phyloP scores from a whole-genome alignment of 2,113 vertebrate genomes.

The Clarias gariepinus region DNA sequence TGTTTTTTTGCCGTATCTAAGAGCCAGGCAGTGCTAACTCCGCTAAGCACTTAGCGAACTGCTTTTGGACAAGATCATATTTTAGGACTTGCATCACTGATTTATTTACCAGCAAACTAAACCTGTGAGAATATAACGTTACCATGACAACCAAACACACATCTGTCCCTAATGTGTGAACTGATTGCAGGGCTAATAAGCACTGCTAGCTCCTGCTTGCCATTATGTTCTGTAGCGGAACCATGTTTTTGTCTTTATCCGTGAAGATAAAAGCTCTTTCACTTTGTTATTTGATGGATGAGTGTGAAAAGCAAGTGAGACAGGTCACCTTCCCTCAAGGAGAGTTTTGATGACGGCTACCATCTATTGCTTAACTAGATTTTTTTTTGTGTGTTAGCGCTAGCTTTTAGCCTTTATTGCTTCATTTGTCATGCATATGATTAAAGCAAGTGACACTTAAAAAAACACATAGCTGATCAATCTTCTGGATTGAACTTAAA shows the following conservation, averaged over 20 bases:
- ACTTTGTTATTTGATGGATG: slow-evolving; percentile 64
- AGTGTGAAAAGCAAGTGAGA: slow-evolving; percentile 63
- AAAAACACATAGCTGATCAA: not conserved
- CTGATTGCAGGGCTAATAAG: not conserved
- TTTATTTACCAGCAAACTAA: not conserved
- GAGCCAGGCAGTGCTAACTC: not conserved
- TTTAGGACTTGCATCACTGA: not conserved
- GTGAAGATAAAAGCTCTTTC: slow-evolving; percentile 60
- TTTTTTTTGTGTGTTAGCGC: slow-evolving; percentile 50
- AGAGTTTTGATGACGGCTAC: slow-evolving; percentile 64
- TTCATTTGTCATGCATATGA: slow-evolving; percentile 46
- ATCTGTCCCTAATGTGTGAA: not conserved
- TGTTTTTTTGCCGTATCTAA: not conserved
- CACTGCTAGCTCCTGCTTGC: not conserved
- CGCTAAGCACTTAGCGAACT: not conserved
- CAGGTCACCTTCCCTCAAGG: slow-evolving; percentile 58
- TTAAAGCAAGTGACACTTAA: not conserved
- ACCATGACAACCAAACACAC: not conserved
- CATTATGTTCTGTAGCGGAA: not conserved
- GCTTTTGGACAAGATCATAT: not conserved
- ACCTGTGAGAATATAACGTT: not conserved
- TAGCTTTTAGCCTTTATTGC: slow-evolving; percentile 42
- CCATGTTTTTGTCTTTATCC: slow-evolving; percentile 25
- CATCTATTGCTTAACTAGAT: slow-evolving; percentile 58
- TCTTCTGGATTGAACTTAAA: not conserved